A percentile compares a stretch with the other conserved stretches of the same genome.
Conservation (phyloP, 2,113 vertebrate species). For the Tautogolabrus adspersus region DNA sequence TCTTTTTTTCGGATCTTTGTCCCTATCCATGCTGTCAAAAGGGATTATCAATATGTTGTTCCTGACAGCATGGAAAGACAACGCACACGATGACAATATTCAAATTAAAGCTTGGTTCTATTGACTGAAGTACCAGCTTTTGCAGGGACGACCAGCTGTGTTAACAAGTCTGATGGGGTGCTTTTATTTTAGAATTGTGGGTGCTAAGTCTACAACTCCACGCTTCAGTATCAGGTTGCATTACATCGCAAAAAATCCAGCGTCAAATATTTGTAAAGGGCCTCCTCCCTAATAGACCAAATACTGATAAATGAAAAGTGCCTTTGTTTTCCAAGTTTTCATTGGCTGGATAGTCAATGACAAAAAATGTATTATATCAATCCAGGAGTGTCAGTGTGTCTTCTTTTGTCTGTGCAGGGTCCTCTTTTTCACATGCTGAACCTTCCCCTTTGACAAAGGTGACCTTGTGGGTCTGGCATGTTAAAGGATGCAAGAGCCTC, state of each 20-base stretch:
- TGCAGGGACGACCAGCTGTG: not conserved
- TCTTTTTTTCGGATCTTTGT: constrained; percentile 32
- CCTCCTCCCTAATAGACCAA: no score
- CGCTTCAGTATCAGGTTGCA: not conserved
- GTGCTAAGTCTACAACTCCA: not conserved
- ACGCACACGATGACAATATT: constrained; percentile 22
- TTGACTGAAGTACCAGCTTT: not conserved
- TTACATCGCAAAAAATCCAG: not conserved
- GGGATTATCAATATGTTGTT: constrained; percentile 51
- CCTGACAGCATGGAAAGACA: constrained; percentile 2
- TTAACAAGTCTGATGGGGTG: not conserved
- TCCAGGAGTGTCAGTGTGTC: not conserved
- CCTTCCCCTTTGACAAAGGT: no score
- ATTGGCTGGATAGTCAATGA: no score
- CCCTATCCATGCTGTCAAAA: constrained; percentile 25
- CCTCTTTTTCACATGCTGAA: no score
- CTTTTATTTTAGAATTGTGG: not conserved
- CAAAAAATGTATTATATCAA: not conserved
- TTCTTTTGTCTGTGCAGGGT: not conserved
- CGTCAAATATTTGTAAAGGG: no score
- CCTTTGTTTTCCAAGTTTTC: no score
- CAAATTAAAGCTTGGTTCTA: constrained; percentile 35
- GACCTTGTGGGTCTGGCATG: no score
- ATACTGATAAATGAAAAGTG: not conserved
- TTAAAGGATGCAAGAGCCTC: no score